These are phyloP conservation scores for Ptychoptera contaminata DNA, from an alignment of 2,888 invertebrate species.

Conservation along the genomic window DNA sequence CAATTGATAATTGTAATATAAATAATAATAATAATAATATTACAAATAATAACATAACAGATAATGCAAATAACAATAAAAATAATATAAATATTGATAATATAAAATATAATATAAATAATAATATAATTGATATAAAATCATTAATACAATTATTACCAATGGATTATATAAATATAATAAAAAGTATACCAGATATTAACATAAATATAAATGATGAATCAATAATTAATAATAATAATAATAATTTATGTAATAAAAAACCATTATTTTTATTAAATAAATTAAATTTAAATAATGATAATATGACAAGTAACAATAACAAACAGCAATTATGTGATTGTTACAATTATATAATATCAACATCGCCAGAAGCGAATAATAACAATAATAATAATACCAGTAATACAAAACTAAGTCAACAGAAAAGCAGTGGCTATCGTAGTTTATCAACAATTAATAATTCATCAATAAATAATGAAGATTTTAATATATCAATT, in stretches of 20 bases:
- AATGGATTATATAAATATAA: constrained; percentile 60
- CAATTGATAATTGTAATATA: no score
- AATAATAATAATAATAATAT: no score
- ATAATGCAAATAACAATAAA: no score
- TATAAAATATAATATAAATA: constrained; percentile 61
- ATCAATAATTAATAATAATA: constrained; percentile 29
- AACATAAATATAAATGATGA: constrained; percentile 28
- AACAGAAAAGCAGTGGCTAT: constrained; percentile 74
- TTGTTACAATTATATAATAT: constrained; percentile 12
- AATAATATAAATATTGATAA: constrained; percentile 47
- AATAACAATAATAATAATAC: constrained; percentile 16
- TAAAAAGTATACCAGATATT: constrained; percentile 51
- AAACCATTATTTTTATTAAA: constrained; percentile 37
- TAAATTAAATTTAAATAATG: no score
- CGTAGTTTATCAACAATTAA: constrained; percentile 72
- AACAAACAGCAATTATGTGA: constrained; percentile 17
- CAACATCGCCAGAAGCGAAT: constrained; percentile 15
- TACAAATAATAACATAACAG: no score
- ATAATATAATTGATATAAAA: constrained; percentile 86
- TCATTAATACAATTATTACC: constrained; percentile 80
- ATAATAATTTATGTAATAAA: constrained; percentile 30
- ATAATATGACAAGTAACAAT: constrained; percentile 32
- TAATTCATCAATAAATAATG: constrained; percentile 40
- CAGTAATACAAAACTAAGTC: constrained; percentile 36
- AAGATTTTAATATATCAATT: constrained; percentile 48